Conservation (phyloP, 35 echinoderm and acorn worm species). For the Eucidaris tribuloides region DNA sequence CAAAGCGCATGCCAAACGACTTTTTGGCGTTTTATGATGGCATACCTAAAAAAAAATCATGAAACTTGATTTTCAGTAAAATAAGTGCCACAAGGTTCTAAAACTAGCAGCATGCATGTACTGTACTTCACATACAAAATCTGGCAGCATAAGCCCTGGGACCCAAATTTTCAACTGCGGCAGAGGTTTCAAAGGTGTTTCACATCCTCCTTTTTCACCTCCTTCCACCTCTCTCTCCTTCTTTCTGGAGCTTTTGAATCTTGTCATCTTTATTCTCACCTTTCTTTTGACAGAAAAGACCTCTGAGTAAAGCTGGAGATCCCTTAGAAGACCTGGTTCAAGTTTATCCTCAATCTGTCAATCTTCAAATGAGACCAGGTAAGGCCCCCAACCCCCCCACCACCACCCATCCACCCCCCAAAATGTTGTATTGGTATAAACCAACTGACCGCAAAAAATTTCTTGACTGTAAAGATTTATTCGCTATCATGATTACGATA, state of each 20-base stretch:
- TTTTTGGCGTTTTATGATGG: too few species aligned
- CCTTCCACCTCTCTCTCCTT: too few species aligned
- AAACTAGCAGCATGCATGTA: not conserved
- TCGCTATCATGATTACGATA: not conserved
- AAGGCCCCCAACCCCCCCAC: too few species aligned
- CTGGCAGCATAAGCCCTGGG: not conserved
- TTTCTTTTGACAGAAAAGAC: not conserved
- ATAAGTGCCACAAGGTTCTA: not conserved
- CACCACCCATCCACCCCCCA: too few species aligned
- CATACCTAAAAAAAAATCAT: too few species aligned
- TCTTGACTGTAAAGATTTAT: not conserved
- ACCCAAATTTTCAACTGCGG: too few species aligned
- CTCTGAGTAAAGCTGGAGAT: conserved; percentile 12
- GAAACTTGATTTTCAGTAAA: too few species aligned
- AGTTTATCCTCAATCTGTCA: not conserved
- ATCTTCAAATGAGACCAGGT: conserved; percentile 11
- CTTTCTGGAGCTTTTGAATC: not conserved
- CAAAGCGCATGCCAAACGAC: too few species aligned
- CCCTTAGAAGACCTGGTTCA: conserved; percentile 2
- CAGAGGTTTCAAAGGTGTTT: too few species aligned
- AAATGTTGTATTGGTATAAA: not conserved
- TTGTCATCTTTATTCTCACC: not conserved
- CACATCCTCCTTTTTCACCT: too few species aligned
- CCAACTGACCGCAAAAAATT: not conserved
- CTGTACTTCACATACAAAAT: not conserved